These are phyloP conservation scores for Macaria liturata DNA, from an alignment of 2,888 invertebrate genomes.

Conservation along the genomic window DNA sequence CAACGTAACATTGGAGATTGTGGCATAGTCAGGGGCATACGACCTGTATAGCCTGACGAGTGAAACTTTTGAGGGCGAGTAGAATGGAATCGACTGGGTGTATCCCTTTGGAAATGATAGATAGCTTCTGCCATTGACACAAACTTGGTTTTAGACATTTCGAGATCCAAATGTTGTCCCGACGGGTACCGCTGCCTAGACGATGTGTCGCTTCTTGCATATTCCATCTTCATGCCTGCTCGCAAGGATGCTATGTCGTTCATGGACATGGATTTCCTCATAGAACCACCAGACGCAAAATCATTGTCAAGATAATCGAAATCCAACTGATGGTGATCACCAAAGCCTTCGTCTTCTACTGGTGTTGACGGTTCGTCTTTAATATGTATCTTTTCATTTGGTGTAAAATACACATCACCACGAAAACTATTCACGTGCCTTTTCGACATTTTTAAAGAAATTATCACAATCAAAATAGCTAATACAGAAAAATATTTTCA, in stretches of 20 bases:
- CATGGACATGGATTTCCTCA: constrained; percentile 73
- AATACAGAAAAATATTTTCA: not conserved
- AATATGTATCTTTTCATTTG: constrained; percentile 49
- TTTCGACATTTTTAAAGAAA: constrained; percentile 55
- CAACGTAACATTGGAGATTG: constrained; percentile 81
- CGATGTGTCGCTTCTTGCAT: constrained; percentile 47
- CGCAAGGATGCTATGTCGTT: constrained; percentile 59
- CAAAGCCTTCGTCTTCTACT: constrained; percentile 60
- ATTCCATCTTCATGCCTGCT: constrained; percentile 50
- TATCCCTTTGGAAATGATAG: constrained; percentile 81
- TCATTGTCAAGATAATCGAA: constrained; percentile 54
- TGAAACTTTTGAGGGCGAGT: constrained; percentile 54
- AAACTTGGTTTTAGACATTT: constrained; percentile 70
- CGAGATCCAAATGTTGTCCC: constrained; percentile 42
- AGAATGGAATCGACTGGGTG: constrained; percentile 82
- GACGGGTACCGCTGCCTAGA: constrained; percentile 50
- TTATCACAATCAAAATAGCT: not conserved
- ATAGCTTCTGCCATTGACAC: constrained; percentile 85
- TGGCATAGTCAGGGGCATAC: constrained; percentile 67
- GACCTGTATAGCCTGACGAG: constrained; percentile 46
- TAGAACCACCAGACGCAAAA: constrained; percentile 37
- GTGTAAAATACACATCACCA: constrained; percentile 62
- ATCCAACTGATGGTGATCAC: constrained; percentile 57
- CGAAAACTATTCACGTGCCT: constrained; percentile 66
- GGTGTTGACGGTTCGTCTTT: constrained; percentile 70